Evolutionary conservation across 2,888 invertebrate genomes (phyloP).

Genomic region (Thyatira batis): DNA sequence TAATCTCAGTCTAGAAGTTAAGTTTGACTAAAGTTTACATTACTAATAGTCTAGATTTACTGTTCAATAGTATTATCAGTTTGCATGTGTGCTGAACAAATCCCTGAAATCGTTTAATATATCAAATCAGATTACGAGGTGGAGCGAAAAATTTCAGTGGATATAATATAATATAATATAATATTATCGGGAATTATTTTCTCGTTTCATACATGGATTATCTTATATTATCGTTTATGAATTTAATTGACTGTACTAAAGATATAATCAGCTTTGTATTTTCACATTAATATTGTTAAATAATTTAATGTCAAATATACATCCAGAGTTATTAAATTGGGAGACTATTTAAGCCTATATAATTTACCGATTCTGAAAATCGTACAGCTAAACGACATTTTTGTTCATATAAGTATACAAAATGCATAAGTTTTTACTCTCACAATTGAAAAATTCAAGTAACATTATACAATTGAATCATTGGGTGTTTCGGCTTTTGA

Average conservation of each 20-base stretch:
- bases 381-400: background rate
- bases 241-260: background rate
- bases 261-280: background rate
- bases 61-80: background rate
- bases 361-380: background rate
- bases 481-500: conserved; percentile 70
- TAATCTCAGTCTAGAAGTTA: too few relatives aligned
- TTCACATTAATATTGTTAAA: background rate
- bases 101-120: background rate
- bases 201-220: background rate
- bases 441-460: conserved; percentile 5
- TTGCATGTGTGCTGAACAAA: background rate
- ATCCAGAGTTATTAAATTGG: too few relatives aligned
- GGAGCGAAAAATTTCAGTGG: background rate
- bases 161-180: too few relatives aligned
- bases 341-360: background rate
- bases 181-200: background rate
- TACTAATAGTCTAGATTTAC: background rate
- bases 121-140: background rate
- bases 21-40: too few relatives aligned
- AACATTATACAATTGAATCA: conserved; percentile 67
- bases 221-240: background rate
- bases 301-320: too few relatives aligned
- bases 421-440: conserved; percentile 6
- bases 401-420: background rate